phyloP scores from a whole-genome alignment of 2,113 vertebrate species.

The Struthidea cinerea region DNA sequence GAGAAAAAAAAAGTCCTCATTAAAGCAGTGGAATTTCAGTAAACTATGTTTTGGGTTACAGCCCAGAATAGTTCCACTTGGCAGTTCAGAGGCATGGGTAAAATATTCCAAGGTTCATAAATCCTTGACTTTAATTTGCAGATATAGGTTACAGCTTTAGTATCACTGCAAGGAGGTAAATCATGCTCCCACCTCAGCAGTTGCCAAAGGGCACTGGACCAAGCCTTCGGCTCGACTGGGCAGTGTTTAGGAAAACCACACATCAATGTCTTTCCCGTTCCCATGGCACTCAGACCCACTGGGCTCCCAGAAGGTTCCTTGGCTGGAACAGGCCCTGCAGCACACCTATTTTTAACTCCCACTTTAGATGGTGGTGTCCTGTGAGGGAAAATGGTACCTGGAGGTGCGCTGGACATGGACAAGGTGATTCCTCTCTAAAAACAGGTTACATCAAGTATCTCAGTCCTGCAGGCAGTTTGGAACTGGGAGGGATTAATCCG shows the following conservation, averaged over 20 bases:
- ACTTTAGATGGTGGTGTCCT: neutral
- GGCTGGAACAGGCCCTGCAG: neutral
- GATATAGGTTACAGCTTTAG: conserved; percentile 58
- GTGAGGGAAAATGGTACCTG: neutral
- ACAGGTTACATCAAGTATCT: neutral
- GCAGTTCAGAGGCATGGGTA: conserved; percentile 57
- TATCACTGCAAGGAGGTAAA: conserved; percentile 50
- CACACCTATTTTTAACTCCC: neutral
- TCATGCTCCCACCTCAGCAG: conserved; percentile 16
- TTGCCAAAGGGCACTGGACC: conserved; percentile 5
- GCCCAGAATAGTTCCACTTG: conserved; percentile 64
- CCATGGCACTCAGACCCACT: neutral
- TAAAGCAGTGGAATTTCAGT: conserved; percentile 65
- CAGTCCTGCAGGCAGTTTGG: neutral
- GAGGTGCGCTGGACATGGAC: neutral
- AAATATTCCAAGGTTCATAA: conserved; percentile 68
- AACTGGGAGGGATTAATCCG: neutral
- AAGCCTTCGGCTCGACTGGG: neutral
- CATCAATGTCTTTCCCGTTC: neutral
- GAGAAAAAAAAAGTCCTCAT: conserved; percentile 38
- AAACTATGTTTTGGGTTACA: conserved; percentile 62
- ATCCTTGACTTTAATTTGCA: conserved; percentile 63
- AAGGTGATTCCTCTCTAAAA: neutral
- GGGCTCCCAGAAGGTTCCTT: neutral
- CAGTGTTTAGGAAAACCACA: neutral